Conservation (phyloP, 2,888 invertebrate species). For the Notocelia uddmanniana region DNA sequence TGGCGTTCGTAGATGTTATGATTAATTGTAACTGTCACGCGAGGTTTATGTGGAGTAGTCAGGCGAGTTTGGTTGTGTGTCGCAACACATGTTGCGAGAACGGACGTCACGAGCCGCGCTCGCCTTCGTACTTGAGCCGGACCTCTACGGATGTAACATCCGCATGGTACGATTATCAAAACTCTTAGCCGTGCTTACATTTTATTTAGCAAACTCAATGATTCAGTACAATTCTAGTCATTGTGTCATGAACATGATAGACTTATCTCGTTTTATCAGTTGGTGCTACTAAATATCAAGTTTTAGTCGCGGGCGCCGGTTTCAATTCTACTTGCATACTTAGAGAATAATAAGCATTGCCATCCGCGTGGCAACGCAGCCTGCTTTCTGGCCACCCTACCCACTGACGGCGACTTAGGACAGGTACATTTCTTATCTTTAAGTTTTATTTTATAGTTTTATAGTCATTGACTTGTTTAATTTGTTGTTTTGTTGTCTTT, state of each 20-base stretch:
- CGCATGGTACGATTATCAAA: neutral
- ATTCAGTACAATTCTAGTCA: neutral
- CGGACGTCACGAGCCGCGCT: slow-evolving; percentile 6
- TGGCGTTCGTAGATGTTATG: neutral
- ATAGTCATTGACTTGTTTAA: too few relatives aligned
- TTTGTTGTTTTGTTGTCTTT: too few relatives aligned
- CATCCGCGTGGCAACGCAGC: too few relatives aligned
- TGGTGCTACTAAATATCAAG: neutral
- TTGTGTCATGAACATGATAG: neutral
- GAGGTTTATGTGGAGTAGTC: slow-evolving; percentile 9
- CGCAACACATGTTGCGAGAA: slow-evolving; percentile 3
- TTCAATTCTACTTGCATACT: neutral
- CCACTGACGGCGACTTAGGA: too few relatives aligned
- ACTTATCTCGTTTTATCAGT: neutral
- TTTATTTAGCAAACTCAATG: neutral
- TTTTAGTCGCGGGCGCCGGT: neutral
- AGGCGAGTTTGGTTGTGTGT: slow-evolving; percentile 5
- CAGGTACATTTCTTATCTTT: too few relatives aligned
- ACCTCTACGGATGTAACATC: neutral
- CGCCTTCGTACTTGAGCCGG: neutral
- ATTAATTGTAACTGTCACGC: slow-evolving; percentile 12
- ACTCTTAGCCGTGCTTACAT: neutral
- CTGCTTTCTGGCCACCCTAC: too few relatives aligned
- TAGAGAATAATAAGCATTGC: too few relatives aligned
- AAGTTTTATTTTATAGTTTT: too few relatives aligned